These are phyloP conservation scores for Pseudorhiza aurosa DNA, from an alignment of 30 jellyfish, hydroid and myxozoan species.

Conservation along the genomic window DNA sequence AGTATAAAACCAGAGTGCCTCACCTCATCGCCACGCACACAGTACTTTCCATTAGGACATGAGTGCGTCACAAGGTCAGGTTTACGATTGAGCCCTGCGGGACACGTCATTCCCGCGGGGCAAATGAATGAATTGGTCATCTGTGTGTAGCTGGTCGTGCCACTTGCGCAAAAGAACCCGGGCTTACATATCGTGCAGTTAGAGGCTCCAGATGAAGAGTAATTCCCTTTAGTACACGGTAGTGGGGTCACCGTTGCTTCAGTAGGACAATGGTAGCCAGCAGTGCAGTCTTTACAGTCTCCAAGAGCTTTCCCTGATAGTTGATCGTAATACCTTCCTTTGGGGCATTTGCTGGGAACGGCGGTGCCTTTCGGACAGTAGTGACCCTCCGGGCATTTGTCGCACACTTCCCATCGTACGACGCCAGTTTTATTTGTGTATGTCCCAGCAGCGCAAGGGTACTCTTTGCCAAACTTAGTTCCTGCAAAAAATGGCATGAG, in stretches of 20 bases:
- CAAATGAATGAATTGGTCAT: slow-evolving; percentile 80
- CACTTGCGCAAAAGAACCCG: slow-evolving; percentile 89
- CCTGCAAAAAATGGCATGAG: no score
- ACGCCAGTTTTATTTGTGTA: slow-evolving; percentile 88
- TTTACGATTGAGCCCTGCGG: slow-evolving; percentile 78
- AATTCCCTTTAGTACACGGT: slow-evolving; percentile 81
- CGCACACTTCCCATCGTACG: slow-evolving; percentile 89
- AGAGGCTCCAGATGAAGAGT: slow-evolving; percentile 85
- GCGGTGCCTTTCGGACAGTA: slow-evolving; percentile 98
- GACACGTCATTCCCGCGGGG: slow-evolving; percentile 98
- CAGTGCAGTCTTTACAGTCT: slow-evolving; percentile 81
- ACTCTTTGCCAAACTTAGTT: slow-evolving; percentile 83
- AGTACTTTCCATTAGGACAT: slow-evolving; percentile 86
- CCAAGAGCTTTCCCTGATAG: slow-evolving; percentile 79
- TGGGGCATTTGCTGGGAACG: slow-evolving; percentile 90
- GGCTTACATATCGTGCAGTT: slow-evolving; percentile 78
- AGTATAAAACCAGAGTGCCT: no score
- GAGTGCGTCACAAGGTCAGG: slow-evolving; percentile 81
- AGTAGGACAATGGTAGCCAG: slow-evolving; percentile 89
- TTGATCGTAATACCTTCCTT: slow-evolving; percentile 76
- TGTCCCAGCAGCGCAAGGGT: slow-evolving; percentile 97
- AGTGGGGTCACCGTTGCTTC: slow-evolving; percentile 84
- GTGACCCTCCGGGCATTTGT: slow-evolving; percentile 85
- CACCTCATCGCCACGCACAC: slow-evolving; percentile 96
- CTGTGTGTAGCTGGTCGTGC: slow-evolving; percentile 67